Conservation (phyloP, 1,140 invertebrate genomes). For the Anastrepha obliqua region DNA sequence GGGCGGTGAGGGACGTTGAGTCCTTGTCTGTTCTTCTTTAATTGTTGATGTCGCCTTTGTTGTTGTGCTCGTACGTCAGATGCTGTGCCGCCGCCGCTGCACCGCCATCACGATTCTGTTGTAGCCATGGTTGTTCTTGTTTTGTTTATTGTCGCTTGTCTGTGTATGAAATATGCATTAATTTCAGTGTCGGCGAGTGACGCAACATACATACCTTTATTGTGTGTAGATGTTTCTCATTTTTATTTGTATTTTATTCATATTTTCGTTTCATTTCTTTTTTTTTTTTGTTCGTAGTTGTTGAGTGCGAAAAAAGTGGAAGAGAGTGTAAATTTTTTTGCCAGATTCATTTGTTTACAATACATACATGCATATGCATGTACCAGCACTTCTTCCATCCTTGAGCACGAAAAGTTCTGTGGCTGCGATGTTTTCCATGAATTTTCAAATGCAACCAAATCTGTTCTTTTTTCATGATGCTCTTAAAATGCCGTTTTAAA, state of each 20-base stretch:
- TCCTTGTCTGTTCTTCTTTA: conserved; percentile 31
- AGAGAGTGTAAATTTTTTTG: not conserved
- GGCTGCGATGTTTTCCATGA: too few relatives aligned
- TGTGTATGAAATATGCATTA: conserved; percentile 39
- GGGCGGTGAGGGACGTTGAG: not conserved
- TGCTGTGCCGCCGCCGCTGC: not conserved
- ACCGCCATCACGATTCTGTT: not conserved
- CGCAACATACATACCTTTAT: not conserved
- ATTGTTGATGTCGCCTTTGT: conserved; percentile 41
- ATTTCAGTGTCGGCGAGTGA: conserved; percentile 52
- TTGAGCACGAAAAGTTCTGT: too few relatives aligned
- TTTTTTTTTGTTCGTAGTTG: conserved; percentile 66
- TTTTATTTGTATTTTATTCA: not conserved
- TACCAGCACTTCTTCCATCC: not conserved
- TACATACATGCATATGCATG: not conserved
- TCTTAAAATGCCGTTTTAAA: not conserved
- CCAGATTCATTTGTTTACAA: not conserved
- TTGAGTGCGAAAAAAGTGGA: conserved; percentile 1
- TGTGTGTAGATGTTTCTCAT: conserved; percentile 66
- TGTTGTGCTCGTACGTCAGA: conserved; percentile 33
- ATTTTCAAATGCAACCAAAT: not conserved
- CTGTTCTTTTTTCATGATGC: not conserved
- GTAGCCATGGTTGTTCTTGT: not conserved
- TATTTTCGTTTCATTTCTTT: conserved; percentile 63
- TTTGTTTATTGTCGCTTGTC: conserved; percentile 39